These are phyloP conservation scores for Carassius carassius DNA, from an alignment of 2,113 vertebrate species.

Conservation along the genomic window DNA sequence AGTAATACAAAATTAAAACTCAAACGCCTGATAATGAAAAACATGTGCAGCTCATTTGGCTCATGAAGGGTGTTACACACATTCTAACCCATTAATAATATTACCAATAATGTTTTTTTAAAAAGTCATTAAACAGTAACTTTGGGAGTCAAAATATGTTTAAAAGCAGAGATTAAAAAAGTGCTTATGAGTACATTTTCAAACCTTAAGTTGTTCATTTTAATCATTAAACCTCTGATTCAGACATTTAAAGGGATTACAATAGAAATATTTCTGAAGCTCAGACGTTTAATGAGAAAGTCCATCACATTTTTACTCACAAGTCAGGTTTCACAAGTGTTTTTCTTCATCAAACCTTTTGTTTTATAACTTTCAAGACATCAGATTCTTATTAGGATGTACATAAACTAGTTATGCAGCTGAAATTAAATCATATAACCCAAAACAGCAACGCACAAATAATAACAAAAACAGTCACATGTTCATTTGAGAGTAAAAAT, in stretches of 20 bases:
- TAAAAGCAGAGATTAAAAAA: not conserved
- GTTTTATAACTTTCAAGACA: not conserved
- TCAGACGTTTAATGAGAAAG: not conserved
- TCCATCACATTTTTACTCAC: not conserved
- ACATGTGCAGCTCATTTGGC: not conserved
- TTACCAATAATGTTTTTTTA: not conserved
- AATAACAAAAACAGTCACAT: not conserved
- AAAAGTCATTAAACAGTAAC: too few relatives aligned
- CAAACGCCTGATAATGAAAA: not conserved
- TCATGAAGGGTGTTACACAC: not conserved
- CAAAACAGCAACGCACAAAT: not conserved
- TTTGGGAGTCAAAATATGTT: not conserved
- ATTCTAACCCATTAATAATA: not conserved
- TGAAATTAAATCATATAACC: not conserved
- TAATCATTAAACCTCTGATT: not conserved
- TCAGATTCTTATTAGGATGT: not conserved
- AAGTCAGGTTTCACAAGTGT: not conserved
- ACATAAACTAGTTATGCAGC: not conserved
- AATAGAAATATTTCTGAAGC: not conserved
- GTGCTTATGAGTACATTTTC: not conserved
- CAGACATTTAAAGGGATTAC: not conserved
- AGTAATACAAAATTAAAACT: not conserved
- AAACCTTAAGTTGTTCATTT: not conserved
- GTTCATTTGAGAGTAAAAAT: not conserved
- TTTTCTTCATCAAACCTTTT: not conserved